Evolutionary conservation across 2,113 vertebrate species (phyloP).

Genomic region (Crotophaga sulcirostris): DNA sequence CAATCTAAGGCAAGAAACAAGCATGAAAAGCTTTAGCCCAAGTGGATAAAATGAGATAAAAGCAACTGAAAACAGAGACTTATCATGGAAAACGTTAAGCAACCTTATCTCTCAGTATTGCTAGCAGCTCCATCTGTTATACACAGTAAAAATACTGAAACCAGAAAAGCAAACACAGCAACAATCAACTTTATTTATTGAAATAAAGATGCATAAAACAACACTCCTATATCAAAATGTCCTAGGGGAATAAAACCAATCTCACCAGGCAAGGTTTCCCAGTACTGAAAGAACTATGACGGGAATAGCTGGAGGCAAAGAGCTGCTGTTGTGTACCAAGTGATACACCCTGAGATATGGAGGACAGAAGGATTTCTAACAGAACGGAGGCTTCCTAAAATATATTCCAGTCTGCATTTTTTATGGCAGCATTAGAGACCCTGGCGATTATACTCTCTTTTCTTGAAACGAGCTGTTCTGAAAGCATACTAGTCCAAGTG

Average conservation of each 20-base stretch:
- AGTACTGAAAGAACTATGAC: not conserved
- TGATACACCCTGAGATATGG: not conserved
- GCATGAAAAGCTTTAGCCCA: constrained; percentile 40
- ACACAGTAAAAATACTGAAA: constrained; percentile 47
- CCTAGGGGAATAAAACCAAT: constrained; percentile 49
- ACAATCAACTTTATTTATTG: constrained; percentile 52
- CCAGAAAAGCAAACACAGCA: constrained; percentile 51
- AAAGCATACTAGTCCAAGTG: not conserved
- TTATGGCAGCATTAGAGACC: not conserved
- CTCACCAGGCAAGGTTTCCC: constrained; percentile 14
- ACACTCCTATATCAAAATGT: constrained; percentile 47
- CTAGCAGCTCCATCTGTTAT: constrained; percentile 56
- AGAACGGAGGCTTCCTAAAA: not conserved
- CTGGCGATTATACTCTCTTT: not conserved
- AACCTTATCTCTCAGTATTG: constrained; percentile 48
- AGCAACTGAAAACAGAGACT: constrained; percentile 22
- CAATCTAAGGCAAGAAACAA: constrained; percentile 15
- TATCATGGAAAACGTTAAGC: constrained; percentile 36
- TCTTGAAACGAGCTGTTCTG: not conserved
- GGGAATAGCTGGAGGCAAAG: constrained; percentile 28
- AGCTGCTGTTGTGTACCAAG: not conserved
- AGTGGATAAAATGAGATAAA: constrained; percentile 44
- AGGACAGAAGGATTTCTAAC: not conserved
- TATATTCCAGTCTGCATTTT: not conserved
- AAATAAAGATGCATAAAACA: constrained; percentile 58